Evolutionary conservation across 1,140 invertebrate genomes (phyloP), one percentile per base, ranked within the genome.

Genomic region (Papilio aristodemus): DNA sequence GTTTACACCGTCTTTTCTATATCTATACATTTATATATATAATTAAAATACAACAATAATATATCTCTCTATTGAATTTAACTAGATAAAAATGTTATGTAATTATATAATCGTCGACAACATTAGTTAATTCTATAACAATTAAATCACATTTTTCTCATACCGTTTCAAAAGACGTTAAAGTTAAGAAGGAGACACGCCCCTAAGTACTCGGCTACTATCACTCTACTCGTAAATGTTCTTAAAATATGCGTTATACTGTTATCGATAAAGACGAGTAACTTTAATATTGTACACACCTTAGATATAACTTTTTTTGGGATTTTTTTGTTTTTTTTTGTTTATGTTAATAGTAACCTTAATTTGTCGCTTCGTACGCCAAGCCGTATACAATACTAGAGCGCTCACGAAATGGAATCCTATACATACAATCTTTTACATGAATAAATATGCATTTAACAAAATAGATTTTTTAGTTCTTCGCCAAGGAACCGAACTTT

Each of bases 361-460:
- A 87, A 81, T 86, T 83, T 87, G 83, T 83, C 83, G 86, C 74
- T 81, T 78, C 69, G 76, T 78, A 80, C 71, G 74, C 82, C 84
- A 86, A 88, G 85, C 85, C 86, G 87, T 85, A 86, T 87, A 89
- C 87, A 89, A 90, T 87, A 90, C 83, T 89, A 88, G 80, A 88
- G 82, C 78, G 71, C 78, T 79, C 80, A 84, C 80, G 77, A 78
- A 77, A 77, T 78, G 75, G 74, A 76, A 80, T 70, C 84, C 79
- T 86, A 86, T 88, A 89, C 78, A 87, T 82, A 86, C 77, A 77
- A 79, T 73, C 73, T 85, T 83, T 80, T 69, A 76, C 74, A 82
- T 78, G 78, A 79, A 85, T 87, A 86, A 86, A 89, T 84, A 87
- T 69, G 38, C 60, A 64, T 66, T 72, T 90, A 89, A 74, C 87